A percentile compares a stretch with the other conserved stretches of the same genome.
Evolutionary conservation across 2,113 vertebrate genomes (phyloP).

Genomic region (Psittacara wagleri): DNA sequence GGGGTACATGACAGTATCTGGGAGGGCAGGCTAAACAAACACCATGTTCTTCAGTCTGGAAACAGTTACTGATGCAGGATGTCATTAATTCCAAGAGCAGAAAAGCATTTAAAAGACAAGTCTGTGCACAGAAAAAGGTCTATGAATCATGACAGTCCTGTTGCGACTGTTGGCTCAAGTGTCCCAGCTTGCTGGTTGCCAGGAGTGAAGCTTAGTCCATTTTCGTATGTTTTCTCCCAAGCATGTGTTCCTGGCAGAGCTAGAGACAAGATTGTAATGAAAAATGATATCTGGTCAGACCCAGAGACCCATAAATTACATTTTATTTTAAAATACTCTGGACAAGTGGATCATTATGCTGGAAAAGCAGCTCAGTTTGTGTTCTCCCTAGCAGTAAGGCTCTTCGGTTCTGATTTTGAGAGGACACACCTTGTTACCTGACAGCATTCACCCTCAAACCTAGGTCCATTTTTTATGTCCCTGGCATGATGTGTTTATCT

Average conservation of each 20-base stretch:
- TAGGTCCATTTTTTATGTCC: not conserved
- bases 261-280: not conserved
- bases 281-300: not conserved
- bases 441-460: not conserved
- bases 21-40: not conserved
- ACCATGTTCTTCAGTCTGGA: not conserved
- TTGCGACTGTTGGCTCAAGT: not conserved
- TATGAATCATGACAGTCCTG: not conserved
- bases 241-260: not conserved
- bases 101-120: not conserved
- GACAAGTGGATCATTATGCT: not conserved
- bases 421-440: not conserved
- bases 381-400: not conserved
- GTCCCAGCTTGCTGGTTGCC: not conserved
- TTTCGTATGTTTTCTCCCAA: not conserved
- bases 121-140: not conserved
- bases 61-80: not conserved
- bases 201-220: not conserved
- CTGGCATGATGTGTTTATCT: not conserved
- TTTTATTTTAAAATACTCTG: not conserved
- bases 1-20: not conserved
- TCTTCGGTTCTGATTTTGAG: not conserved
- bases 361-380: not conserved
- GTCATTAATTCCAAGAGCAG: not conserved
- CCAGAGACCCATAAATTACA: not conserved